Evolutionary conservation across 2,888 invertebrate genomes (phyloP).

Genomic region (Galerucella calmariensis): DNA sequence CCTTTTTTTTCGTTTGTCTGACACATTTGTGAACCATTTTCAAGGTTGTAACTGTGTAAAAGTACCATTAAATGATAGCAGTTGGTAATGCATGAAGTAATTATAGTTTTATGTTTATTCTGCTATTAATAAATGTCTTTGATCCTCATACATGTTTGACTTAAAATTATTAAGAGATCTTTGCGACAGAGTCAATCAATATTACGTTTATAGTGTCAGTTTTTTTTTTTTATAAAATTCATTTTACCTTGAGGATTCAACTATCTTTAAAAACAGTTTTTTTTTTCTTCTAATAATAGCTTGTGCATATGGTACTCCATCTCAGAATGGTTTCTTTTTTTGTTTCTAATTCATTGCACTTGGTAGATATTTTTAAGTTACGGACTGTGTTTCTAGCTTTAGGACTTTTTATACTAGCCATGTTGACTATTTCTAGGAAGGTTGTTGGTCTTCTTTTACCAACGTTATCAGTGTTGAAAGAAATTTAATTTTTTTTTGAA

Average conservation of each 20-base stretch:
- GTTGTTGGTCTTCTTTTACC: constrained; percentile 23
- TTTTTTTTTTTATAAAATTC: background rate
- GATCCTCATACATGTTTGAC: no score
- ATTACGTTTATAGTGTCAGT: no score
- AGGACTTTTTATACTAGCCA: constrained; percentile 25
- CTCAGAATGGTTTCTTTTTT: constrained; percentile 7
- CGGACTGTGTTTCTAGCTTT: constrained; percentile 28
- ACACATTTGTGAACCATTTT: no score
- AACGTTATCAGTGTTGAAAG: constrained; percentile 14
- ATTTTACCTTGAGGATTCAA: background rate
- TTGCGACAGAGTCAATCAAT: no score
- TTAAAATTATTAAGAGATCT: no score
- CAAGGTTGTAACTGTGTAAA: no score
- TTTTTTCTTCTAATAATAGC: constrained; percentile 7
- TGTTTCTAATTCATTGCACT: constrained; percentile 19
- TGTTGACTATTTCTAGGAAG: constrained; percentile 40
- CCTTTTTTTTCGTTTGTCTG: no score
- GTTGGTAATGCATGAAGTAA: no score
- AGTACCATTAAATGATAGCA: no score
- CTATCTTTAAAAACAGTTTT: constrained; percentile 19
- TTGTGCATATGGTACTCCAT: background rate
- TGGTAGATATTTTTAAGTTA: constrained; percentile 22
- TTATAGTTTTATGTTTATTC: no score
- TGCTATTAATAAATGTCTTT: no score
- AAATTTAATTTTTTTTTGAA: constrained; percentile 13